Evolutionary conservation across 2,113 vertebrate genomes (phyloP).

Genomic region (Perognathus longimembris): DNA sequence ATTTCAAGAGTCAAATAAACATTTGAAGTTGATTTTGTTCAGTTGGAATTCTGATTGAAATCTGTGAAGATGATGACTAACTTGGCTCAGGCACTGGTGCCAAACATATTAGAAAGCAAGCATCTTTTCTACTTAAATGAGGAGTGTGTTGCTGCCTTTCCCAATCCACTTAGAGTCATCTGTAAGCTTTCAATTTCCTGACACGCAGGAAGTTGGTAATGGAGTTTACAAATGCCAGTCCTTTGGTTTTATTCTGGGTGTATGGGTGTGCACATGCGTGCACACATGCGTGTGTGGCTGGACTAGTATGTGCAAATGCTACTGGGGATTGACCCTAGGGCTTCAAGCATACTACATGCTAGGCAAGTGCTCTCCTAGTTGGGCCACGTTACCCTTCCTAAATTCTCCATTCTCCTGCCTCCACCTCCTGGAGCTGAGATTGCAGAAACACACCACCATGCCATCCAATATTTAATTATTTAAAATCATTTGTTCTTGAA

Average conservation of each 20-base stretch:
- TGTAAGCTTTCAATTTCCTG: not conserved
- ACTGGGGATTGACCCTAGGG: too few relatives aligned
- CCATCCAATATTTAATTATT: not conserved
- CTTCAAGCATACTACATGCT: too few relatives aligned
- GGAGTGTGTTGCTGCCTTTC: not conserved
- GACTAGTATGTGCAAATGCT: too few relatives aligned
- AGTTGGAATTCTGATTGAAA: not conserved
- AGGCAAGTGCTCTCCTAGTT: too few relatives aligned
- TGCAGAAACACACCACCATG: not conserved
- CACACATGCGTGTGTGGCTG: too few relatives aligned
- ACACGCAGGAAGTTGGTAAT: not conserved
- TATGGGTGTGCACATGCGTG: too few relatives aligned
- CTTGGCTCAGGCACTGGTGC: not conserved
- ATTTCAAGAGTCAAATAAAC: not conserved
- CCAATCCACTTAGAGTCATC: too few relatives aligned
- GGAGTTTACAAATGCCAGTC: not conserved
- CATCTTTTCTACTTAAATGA: not conserved
- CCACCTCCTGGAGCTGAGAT: not conserved
- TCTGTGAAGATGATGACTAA: not conserved
- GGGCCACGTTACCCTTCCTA: too few relatives aligned
- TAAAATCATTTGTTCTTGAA: slow-evolving; percentile 17
- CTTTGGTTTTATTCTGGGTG: not conserved
- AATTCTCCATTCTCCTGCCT: not conserved
- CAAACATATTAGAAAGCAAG: not conserved
- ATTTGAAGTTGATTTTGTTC: not conserved